These are phyloP conservation scores for Eulithis testata DNA, from an alignment of 2,888 invertebrate genomes.

Conservation along the genomic window DNA sequence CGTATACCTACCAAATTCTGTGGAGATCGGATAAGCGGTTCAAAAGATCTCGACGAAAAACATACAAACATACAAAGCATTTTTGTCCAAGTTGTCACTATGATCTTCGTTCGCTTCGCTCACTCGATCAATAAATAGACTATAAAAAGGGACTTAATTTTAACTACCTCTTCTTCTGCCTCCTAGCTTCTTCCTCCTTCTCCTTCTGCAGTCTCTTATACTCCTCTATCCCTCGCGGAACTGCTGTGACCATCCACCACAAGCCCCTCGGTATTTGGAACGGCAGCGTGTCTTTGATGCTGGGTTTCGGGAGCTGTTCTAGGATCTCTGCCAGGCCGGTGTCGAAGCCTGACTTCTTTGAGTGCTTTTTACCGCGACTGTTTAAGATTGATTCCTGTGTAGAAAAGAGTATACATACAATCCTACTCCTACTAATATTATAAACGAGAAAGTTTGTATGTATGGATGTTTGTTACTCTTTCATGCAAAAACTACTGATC, in stretches of 20 bases:
- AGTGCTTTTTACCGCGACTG: conserved; percentile 86
- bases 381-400: conserved; percentile 88
- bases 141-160: too few relatives aligned
- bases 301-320: conserved; percentile 89
- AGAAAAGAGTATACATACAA: not conserved
- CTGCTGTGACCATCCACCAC: conserved; percentile 85
- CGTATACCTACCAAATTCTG: too few relatives aligned
- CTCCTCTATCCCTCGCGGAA: conserved; percentile 79
- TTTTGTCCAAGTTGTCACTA: too few relatives aligned
- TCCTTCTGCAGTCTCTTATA: conserved; percentile 68
- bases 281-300: conserved; percentile 91
- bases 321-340: conserved; percentile 87
- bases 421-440: not conserved
- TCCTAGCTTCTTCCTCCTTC: conserved; percentile 83
- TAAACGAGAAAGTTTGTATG: too few relatives aligned
- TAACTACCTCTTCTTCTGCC: conserved; percentile 75
- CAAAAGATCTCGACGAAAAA: too few relatives aligned
- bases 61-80: too few relatives aligned
- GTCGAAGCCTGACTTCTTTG: conserved; percentile 86
- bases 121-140: too few relatives aligned
- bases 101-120: too few relatives aligned
- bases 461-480: too few relatives aligned
- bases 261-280: conserved; percentile 91
- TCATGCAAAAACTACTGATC: too few relatives aligned
- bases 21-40: too few relatives aligned